Conservation (phyloP, 1,140 invertebrate genomes). For the Drosophila arizonae region DNA sequence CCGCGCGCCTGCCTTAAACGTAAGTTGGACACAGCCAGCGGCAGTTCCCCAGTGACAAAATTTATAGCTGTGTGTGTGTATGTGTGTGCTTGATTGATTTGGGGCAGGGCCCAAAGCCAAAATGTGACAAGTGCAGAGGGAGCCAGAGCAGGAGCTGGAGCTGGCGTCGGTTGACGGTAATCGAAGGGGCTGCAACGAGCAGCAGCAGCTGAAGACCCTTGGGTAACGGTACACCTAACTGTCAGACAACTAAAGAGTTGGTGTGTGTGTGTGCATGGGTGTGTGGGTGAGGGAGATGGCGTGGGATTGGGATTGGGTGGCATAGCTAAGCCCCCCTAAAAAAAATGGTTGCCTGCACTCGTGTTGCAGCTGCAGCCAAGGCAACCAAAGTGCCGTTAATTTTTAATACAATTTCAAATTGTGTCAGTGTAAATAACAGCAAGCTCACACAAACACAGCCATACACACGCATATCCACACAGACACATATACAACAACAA, state of each 20-base stretch:
- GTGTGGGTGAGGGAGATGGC: not conserved
- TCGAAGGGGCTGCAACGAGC: not conserved
- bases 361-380: conserved; percentile 50
- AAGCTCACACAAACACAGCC: conserved; percentile 24
- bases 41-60: conserved; percentile 36
- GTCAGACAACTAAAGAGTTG: conserved; percentile 50
- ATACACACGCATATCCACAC: conserved; percentile 3
- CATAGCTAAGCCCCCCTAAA: conserved; percentile 1
- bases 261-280: not conserved
- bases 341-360: conserved; percentile 26
- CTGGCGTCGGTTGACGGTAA: not conserved
- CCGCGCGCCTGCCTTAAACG: conserved; percentile 80
- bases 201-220: conserved; percentile 5
- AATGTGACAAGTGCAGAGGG: conserved; percentile 74
- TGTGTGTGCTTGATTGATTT: conserved; percentile 71
- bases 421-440: conserved; percentile 81
- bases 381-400: conserved; percentile 80
- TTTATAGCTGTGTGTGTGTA: conserved; percentile 19
- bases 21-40: conserved; percentile 58
- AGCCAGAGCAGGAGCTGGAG: not conserved
- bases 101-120: conserved; percentile 68
- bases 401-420: conserved; percentile 82
- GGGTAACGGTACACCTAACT: conserved; percentile 66
- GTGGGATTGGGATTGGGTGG: conserved; percentile 10
- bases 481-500: conserved; percentile 55